Base-by-base conservation (phyloP, 2,888 invertebrate species). In the Peribatodes rhomboidaria region DNA sequence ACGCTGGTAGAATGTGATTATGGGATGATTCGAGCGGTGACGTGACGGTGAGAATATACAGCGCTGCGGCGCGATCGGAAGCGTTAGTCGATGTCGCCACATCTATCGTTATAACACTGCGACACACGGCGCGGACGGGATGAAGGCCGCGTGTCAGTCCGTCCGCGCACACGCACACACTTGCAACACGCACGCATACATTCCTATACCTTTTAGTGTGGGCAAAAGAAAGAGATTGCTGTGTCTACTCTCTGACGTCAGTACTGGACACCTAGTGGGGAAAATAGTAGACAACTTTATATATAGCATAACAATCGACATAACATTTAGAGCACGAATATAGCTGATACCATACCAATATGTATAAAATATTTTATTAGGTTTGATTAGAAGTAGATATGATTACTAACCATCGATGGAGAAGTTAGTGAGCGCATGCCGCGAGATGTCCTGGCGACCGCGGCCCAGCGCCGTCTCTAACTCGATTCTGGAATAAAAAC, bases 401-500 rank as follows among this genome's bases (percentile, higher is more conserved):
- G 11, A 46, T 39, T 67, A 80, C 86, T 77, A 78, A 93, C 93
- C 93, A 76, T 93, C 93, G 61, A 93, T 89, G 46, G 92, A 88
- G 86, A 91, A 92, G 82, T 85, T 91, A 75, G 80, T 87, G 63
- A 90, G 85, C 71, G 89, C 76, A 73, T 88, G 90, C 73, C 89
- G 86, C 81, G 89, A 82, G 71, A 88, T 77, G 72, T 92, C 92
- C 68, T 86, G 93, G 73, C 94, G 94, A 70, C 93, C 91, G 80
- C 94, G 94, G 77, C 93, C 85, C 85, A 97, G 86, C 93, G 96
- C 95, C 1, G 97, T 95, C 87, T 97, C 97, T 81, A 96, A 94
- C 81, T 96, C 96, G 86, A 97, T 96, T 82, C 96, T 94, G 77
- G 1, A 82, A 81, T 31, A 71, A 66, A 20, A 37, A 27, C 20